Evolutionary conservation across 2,888 invertebrate species (phyloP), one percentile per base, ranked within the genome.

Genomic region (Escarpia spicata): DNA sequence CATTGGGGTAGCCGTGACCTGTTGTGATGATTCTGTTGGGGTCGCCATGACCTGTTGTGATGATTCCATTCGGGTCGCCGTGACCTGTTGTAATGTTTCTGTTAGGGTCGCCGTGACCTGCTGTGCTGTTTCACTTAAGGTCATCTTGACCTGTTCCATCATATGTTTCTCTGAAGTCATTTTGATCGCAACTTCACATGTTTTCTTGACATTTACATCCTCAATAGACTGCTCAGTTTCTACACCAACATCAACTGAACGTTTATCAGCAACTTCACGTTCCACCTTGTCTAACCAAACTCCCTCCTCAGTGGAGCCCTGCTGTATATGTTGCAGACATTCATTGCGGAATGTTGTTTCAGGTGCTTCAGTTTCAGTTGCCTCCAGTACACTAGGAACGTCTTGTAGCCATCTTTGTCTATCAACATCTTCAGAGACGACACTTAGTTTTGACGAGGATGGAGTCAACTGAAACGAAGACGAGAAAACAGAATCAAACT

Each of bases 301-400:
- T 12, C 12, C 52, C 52, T 1, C 52, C 52, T 52, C 52, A 52
- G 10, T 52, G 75, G 75, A 26, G 26, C n/a, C 26, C n/a, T 75
- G 75, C 19, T 75, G 75, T 75, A 75, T 19, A 75, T n/a, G 19
- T 26, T 75, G 19, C 1, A 75, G 75, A 75, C 75, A 75, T 26
- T 75, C 75, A n/a, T 75, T 75, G 75, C 75, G 75, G 75, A 75
- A 43, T n/a, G 91, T 45, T 19, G 12, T 91, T 91, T 91, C 91
- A 44, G 43, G 12, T 45, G 43, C 44, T 6, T 26, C 4, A 75
- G n/a, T 75, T 75, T 75, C n/a, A 6, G 75, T 75, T 6, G 19
- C 75, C 75, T 75, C 75, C 0, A 75, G 6, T 26, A 75, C n/a
- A n/a, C 75, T 75, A 4, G 75, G 75, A 26, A 75, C 75, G 19